phyloP scores from a whole-genome alignment of 1,140 invertebrate species.

The Thaumetopoea pityocampa region DNA sequence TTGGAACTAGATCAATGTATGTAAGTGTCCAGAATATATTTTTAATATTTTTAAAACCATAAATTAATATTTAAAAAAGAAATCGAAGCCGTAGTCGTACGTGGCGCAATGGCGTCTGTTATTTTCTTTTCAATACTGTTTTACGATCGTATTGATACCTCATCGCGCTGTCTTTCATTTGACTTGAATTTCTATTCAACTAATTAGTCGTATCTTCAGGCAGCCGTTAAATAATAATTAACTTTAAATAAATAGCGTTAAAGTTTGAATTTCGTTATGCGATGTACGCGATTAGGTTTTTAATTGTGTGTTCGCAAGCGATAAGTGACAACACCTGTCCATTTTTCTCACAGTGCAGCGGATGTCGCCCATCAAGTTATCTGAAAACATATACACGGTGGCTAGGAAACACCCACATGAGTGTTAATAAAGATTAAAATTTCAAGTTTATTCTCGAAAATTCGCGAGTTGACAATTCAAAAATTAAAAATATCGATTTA shows the following conservation, averaged over 20 bases:
- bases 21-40: no score
- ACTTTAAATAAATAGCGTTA: slow-evolving; percentile 1
- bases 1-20: no score
- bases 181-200: slow-evolving; percentile 14
- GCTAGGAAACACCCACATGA: slow-evolving; percentile 30
- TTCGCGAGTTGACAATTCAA: no score
- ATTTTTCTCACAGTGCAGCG: slow-evolving; percentile 58
- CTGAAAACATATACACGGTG: slow-evolving; percentile 45
- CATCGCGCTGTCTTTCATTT: slow-evolving; percentile 50
- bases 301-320: slow-evolving; percentile 30
- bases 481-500: no score
- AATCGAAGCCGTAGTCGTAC: no score
- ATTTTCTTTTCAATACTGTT: slow-evolving; percentile 43
- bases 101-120: no score
- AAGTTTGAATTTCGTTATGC: slow-evolving; percentile 13
- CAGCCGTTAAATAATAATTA: neutral
- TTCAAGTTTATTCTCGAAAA: slow-evolving; percentile 8
- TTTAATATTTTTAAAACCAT: no score
- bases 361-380: slow-evolving; percentile 54
- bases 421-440: slow-evolving; percentile 19
- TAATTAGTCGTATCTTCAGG: slow-evolving; percentile 16
- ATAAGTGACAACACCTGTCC: slow-evolving; percentile 64
- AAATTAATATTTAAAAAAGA: no score
- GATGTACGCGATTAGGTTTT: slow-evolving; percentile 32
- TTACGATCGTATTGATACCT: slow-evolving; percentile 54